A percentile compares a stretch with the other conserved stretches of the same genome.
Conservation (phyloP, 2,888 invertebrate species). For the Leistus spinibarbis region DNA sequence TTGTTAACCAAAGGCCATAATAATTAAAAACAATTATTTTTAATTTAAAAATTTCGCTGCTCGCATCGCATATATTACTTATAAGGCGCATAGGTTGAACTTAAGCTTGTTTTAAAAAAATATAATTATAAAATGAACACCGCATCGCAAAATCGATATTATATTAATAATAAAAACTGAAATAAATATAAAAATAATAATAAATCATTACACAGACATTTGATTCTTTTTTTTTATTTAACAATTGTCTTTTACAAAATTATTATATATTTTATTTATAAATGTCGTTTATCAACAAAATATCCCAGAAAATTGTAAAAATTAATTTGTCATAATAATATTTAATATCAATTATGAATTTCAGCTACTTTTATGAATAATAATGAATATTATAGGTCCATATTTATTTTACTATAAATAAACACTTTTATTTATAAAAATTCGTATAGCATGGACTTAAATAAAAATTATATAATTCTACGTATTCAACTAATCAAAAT, state of each 20-base stretch:
- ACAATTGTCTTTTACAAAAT: background rate
- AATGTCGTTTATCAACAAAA: background rate
- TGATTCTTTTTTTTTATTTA: background rate
- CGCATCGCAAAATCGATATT: too few relatives aligned
- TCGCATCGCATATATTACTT: too few relatives aligned
- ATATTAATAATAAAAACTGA: background rate
- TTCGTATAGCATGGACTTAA: constrained; percentile 9
- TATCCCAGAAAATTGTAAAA: background rate
- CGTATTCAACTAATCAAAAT: constrained; percentile 8
- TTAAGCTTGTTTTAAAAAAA: too few relatives aligned
- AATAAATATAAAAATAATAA: background rate
- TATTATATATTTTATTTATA: background rate
- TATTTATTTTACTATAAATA: background rate
- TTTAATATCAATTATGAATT: background rate
- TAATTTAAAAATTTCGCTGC: too few relatives aligned
- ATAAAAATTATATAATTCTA: constrained; percentile 31
- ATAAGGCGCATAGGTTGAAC: too few relatives aligned
- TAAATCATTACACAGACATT: background rate
- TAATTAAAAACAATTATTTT: too few relatives aligned
- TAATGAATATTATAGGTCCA: background rate
- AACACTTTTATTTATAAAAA: background rate
- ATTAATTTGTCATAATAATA: background rate
- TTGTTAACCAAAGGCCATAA: too few relatives aligned
- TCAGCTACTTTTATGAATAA: background rate
- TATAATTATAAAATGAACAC: too few relatives aligned